Evolutionary conservation across 2,113 vertebrate genomes (phyloP).

Genomic region (Ciconia stormi): DNA sequence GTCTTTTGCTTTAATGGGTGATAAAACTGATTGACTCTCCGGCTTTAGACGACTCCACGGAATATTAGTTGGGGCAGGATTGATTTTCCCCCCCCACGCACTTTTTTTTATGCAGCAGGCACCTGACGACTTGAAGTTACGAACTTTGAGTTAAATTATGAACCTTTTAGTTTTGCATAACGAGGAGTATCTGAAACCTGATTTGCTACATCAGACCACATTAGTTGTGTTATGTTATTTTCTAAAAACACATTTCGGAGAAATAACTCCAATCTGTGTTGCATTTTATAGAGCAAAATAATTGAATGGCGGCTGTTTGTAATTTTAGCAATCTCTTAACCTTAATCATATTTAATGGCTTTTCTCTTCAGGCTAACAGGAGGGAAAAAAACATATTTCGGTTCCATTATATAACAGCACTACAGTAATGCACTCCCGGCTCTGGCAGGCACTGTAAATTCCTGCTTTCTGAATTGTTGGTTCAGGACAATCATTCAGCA

Average conservation of each 20-base stretch:
- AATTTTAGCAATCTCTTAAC: constrained; percentile 87
- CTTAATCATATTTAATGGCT: constrained; percentile 87
- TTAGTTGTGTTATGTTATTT: constrained; percentile 82
- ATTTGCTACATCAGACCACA: constrained; percentile 81
- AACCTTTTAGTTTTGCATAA: constrained; percentile 77
- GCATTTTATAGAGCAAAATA: constrained; percentile 84
- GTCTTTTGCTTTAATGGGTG: constrained; percentile 59
- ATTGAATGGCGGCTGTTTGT: constrained; percentile 86
- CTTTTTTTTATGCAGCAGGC: constrained; percentile 42
- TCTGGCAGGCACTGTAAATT: constrained; percentile 76
- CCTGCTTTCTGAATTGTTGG: constrained; percentile 80
- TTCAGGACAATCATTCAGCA: constrained; percentile 82
- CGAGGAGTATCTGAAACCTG: constrained; percentile 75
- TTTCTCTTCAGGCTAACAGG: constrained; percentile 85
- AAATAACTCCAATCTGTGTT: constrained; percentile 82
- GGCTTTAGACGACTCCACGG: constrained; percentile 47
- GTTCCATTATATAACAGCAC: constrained; percentile 48
- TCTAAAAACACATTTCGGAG: constrained; percentile 83
- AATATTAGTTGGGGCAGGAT: constrained; percentile 49
- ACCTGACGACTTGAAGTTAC: constrained; percentile 66
- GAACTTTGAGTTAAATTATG: constrained; percentile 78
- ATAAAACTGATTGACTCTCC: constrained; percentile 72
- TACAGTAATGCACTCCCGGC: constrained; percentile 63
- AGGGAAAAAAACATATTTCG: constrained; percentile 70
- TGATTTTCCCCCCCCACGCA: background rate